Base-by-base conservation (phyloP, 2,888 invertebrate species). In the Cyclophora punctaria region DNA sequence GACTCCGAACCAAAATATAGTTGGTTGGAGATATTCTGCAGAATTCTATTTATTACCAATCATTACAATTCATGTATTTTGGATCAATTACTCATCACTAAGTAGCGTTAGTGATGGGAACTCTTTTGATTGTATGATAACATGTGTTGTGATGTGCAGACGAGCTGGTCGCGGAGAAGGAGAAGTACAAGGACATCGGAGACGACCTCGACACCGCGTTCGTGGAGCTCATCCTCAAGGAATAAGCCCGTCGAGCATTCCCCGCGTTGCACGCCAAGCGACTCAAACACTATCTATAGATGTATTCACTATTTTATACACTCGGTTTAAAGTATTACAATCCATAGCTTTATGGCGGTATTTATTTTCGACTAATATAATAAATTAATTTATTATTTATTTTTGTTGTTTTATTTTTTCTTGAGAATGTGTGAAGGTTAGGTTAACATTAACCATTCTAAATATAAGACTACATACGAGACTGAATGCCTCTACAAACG, bases 161-260 rank as follows among this genome's bases (percentile, higher is more conserved):
- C 93, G 96, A 97, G 86, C 93, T 97, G 83, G 96, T 97, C 78
- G 93, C 95, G 87, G 96, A 96, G 90, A 99, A 99, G 93, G 98
- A 99, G 92, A 97, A 98, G 89, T 99, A 98, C 97, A 99, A 98
- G 93, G 95, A 96, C 91, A 98, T 99, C 92, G 98, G 98, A 92
- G 99, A 99, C 93, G 99, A 99, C 90, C 93, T 99, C 93, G 99
- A 99, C 91, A 96, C 96, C 83, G 99, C 99, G 81, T 98, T 99
- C 92, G 97, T 98, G 90, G 96, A 96, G 88, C 94, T 96, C 82
- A 93, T 94, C 89, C 92, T 93, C 89, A 92, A 92, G 85, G 91
- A 92, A 88, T 91, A 91, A 83, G 78, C 44, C 55, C 41, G 40
- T n/a, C 40, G 51, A 56, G 53, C 59, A 60, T 61, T 61, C 61